Conservation (phyloP, 2,113 vertebrate species). For the Colistium nudipinnis region DNA sequence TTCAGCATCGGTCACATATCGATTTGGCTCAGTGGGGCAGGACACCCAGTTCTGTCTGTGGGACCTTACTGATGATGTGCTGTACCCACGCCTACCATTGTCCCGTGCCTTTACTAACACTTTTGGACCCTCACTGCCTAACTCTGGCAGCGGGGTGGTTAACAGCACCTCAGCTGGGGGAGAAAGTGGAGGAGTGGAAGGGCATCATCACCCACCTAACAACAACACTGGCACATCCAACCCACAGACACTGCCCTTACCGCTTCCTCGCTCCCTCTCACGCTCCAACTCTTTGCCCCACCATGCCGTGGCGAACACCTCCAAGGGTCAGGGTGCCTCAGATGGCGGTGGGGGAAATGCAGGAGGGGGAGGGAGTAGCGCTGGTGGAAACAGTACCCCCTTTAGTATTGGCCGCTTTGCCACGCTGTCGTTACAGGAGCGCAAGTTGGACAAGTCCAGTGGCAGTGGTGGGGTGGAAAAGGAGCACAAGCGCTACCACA, state of each 20-base stretch:
- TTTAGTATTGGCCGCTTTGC: constrained; percentile 90
- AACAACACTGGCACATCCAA: constrained; percentile 64
- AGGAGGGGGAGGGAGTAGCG: constrained; percentile 39
- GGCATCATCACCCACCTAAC: constrained; percentile 80
- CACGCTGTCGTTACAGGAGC: constrained; percentile 86
- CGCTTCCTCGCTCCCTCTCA: constrained; percentile 87
- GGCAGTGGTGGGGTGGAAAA: constrained; percentile 73
- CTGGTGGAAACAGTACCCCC: constrained; percentile 56
- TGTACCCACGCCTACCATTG: constrained; percentile 84
- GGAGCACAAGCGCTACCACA: constrained; percentile 92
- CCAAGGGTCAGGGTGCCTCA: constrained; percentile 64
- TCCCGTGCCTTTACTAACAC: constrained; percentile 87
- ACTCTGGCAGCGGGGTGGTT: constrained; percentile 73
- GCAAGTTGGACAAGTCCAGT: constrained; percentile 83
- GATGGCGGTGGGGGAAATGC: constrained; percentile 46
- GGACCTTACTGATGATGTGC: constrained; percentile 90
- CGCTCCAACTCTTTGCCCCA: constrained; percentile 94
- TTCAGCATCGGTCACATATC: constrained; percentile 84
- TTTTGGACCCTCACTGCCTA: constrained; percentile 72
- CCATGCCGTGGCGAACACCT: constrained; percentile 80
- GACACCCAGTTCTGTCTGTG: constrained; percentile 94
- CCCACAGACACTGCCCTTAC: constrained; percentile 69
- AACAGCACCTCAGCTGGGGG: constrained; percentile 72
- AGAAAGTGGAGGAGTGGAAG: constrained; percentile 69
- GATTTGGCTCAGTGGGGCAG: constrained; percentile 92